Conservation (phyloP, 2,888 invertebrate species). For the Camponotus fellah region DNA sequence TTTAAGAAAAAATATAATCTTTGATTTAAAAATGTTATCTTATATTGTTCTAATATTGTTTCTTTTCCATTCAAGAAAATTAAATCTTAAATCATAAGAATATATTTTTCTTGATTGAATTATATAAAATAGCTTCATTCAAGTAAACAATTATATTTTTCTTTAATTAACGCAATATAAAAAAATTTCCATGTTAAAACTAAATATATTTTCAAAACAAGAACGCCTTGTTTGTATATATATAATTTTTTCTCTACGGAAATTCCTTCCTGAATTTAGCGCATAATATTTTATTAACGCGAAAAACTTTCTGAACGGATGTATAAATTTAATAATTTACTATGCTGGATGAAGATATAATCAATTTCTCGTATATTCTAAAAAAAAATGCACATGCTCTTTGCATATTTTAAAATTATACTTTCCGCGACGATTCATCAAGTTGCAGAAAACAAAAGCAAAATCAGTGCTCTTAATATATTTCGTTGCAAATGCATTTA, state of each 20-base stretch:
- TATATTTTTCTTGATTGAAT: too few species aligned
- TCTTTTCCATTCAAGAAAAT: too few species aligned
- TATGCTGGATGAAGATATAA: neutral
- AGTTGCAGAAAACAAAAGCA: constrained; percentile 20
- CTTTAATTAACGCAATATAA: too few species aligned
- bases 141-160: too few species aligned
- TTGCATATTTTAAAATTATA: neutral
- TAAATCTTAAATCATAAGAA: too few species aligned
- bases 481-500: constrained; percentile 28
- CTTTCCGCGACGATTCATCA: neutral
- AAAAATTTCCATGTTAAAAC: too few species aligned
- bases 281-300: neutral
- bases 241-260: neutral
- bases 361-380: neutral
- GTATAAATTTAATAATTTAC: neutral
- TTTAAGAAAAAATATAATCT: too few species aligned
- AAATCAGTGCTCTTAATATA: constrained; percentile 9
- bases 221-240: neutral
- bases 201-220: too few species aligned
- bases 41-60: too few species aligned
- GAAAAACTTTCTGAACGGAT: neutral
- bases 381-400: neutral
- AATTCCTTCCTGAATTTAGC: neutral
- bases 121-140: too few species aligned
- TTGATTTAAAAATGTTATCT: too few species aligned